These are phyloP conservation scores for Lindbergichthys nudifrons DNA, from an alignment of 2,797 vertebrate species.

Conservation along the genomic window DNA sequence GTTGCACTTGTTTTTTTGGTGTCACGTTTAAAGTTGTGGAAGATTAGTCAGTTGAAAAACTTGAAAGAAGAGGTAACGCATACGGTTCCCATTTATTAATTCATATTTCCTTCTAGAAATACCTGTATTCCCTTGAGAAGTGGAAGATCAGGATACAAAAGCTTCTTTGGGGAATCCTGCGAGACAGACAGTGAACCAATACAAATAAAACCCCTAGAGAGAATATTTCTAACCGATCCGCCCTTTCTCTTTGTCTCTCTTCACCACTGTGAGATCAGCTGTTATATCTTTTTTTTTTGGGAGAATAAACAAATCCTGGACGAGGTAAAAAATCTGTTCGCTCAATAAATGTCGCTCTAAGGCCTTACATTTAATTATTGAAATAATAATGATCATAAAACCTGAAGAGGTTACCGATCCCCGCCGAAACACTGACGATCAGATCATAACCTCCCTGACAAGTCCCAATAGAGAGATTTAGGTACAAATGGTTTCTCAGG, in stretches of 20 bases:
- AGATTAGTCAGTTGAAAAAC: constrained; percentile 24
- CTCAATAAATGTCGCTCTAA: constrained; percentile 69
- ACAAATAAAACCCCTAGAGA: neutral
- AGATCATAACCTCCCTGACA: constrained; percentile 20
- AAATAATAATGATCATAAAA: constrained; percentile 60
- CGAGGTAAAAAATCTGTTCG: constrained; percentile 37
- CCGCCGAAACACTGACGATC: constrained; percentile 32
- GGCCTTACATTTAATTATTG: constrained; percentile 25
- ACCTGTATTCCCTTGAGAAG: constrained; percentile 15
- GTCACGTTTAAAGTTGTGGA: constrained; percentile 49
- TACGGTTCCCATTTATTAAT: neutral
- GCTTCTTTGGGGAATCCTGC: constrained; percentile 37
- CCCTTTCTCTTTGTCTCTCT: constrained; percentile 25
- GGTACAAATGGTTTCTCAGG: constrained; percentile 10
- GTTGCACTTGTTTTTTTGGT: constrained; percentile 47
- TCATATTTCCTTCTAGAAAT: neutral
- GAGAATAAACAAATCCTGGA: constrained; percentile 33
- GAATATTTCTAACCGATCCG: neutral
- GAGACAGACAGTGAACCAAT: constrained; percentile 9
- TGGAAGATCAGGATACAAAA: constrained; percentile 30
- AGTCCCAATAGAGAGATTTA: constrained; percentile 21
- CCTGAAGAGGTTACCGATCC: constrained; percentile 38
- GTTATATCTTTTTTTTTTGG: constrained; percentile 34
- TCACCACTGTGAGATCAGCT: constrained; percentile 30
- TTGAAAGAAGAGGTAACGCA: constrained; percentile 1